Evolutionary conservation across 2,888 invertebrate genomes (phyloP).

Genomic region (Eupithecia exiguata): DNA sequence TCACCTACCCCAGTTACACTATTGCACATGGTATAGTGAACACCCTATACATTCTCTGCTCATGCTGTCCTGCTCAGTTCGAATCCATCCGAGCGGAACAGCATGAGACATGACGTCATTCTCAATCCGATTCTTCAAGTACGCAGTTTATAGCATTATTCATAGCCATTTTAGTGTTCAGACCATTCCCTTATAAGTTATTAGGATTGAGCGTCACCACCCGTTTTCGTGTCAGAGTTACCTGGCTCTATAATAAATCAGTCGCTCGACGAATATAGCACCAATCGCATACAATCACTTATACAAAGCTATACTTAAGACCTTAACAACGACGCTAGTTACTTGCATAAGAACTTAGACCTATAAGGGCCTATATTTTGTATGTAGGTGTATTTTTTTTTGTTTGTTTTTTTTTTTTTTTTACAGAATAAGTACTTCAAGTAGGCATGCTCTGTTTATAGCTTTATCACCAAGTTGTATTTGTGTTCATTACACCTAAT

Average conservation of each 20-base stretch:
- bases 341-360: slow-evolving; percentile 3
- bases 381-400: no score
- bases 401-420: no score
- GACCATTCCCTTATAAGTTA: background rate
- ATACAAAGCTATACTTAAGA: slow-evolving; percentile 42
- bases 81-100: no score
- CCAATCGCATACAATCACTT: slow-evolving; percentile 64
- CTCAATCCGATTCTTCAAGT: background rate
- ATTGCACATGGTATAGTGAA: no score
- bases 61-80: no score
- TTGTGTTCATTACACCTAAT: no score
- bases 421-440: no score
- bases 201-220: slow-evolving; percentile 1
- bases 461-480: no score
- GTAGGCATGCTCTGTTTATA: no score
- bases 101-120: background rate
- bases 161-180: background rate
- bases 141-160: background rate
- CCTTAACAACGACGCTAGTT: slow-evolving; percentile 16
- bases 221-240: slow-evolving; percentile 30
- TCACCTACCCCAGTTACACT: no score
- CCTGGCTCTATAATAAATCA: slow-evolving; percentile 46
- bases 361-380: no score
- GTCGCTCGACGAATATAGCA: slow-evolving; percentile 58
- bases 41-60: no score